Conservation (phyloP, 2,113 vertebrate species). For the Rhea americana region DNA sequence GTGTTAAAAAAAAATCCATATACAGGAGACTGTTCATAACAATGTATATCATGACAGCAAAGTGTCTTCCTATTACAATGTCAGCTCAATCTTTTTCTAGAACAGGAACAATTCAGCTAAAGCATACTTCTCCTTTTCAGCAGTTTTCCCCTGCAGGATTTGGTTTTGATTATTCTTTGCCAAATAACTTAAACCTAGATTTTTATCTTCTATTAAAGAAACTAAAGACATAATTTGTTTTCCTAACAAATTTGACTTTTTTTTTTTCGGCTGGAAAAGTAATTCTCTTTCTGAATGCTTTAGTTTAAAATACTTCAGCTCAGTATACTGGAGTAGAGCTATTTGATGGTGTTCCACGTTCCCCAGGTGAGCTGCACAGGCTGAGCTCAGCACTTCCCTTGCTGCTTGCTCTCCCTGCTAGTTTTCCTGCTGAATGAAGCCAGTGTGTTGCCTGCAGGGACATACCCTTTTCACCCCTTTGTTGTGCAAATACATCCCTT, state of each 20-base stretch:
- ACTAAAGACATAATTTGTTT: not conserved
- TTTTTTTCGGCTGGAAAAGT: not conserved
- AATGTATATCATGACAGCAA: not conserved
- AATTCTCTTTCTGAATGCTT: not conserved
- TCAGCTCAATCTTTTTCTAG: not conserved
- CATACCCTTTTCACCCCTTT: not conserved
- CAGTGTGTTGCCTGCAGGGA: not conserved
- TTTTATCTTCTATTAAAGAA: not conserved
- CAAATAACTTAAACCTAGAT: not conserved
- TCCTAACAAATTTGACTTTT: not conserved
- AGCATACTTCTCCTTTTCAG: not conserved
- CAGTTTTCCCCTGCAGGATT: not conserved
- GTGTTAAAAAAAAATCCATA: not conserved
- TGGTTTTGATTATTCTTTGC: not conserved
- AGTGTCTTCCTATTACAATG: not conserved
- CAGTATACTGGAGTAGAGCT: not conserved
- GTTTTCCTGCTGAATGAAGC: not conserved
- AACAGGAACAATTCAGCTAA: not conserved
- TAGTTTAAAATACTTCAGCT: not conserved
- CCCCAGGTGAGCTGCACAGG: not conserved
- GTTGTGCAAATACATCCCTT: not conserved
- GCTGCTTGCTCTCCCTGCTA: not conserved
- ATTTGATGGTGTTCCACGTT: not conserved
- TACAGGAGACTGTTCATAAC: not conserved
- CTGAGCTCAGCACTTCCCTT: not conserved